Evolutionary conservation across 2,888 invertebrate genomes (phyloP).

Genomic region (Latrodectus elegans): DNA sequence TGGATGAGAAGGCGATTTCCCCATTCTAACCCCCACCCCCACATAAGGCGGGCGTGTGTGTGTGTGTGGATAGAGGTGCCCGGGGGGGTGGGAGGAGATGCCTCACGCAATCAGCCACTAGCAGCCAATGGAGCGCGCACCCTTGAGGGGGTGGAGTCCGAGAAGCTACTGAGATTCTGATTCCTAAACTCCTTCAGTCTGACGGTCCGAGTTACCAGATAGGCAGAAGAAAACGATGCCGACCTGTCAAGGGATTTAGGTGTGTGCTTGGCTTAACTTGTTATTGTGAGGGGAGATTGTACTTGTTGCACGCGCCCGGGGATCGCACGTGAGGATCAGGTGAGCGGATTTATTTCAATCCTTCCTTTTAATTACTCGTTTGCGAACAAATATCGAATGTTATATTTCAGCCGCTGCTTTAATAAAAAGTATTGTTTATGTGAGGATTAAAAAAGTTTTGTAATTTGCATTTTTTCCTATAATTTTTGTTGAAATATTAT

Average conservation of each 20-base stretch:
- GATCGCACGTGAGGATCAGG: slow-evolving; percentile 27
- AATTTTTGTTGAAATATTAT: no score
- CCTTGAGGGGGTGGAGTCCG: slow-evolving; percentile 66
- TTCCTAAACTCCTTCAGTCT: slow-evolving; percentile 41
- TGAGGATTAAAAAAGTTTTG: no score
- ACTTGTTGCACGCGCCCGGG: slow-evolving; percentile 7
- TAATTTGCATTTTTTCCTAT: no score
- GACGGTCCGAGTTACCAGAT: slow-evolving; percentile 13
- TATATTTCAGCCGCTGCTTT: no score
- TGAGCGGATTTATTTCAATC: slow-evolving; percentile 22
- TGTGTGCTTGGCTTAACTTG: background rate
- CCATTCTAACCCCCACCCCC: slow-evolving; percentile 61
- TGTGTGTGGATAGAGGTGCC: slow-evolving; percentile 27
- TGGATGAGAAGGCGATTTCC: slow-evolving; percentile 36
- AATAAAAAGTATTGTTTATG: no score
- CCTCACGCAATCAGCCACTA: slow-evolving; percentile 40
- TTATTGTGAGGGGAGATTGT: slow-evolving; percentile 20
- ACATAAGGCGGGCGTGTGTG: slow-evolving; percentile 30
- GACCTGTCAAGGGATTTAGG: slow-evolving; percentile 15
- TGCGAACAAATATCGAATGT: no score
- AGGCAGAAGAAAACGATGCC: slow-evolving; percentile 1
- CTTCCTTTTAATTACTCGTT: background rate
- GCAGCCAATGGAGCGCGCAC: slow-evolving; percentile 63
- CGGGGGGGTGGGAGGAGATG: slow-evolving; percentile 64
- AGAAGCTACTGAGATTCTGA: slow-evolving; percentile 54